These are phyloP conservation scores for Rhinoptilus africanus DNA, from an alignment of 2,113 vertebrate species.

Conservation along the genomic window DNA sequence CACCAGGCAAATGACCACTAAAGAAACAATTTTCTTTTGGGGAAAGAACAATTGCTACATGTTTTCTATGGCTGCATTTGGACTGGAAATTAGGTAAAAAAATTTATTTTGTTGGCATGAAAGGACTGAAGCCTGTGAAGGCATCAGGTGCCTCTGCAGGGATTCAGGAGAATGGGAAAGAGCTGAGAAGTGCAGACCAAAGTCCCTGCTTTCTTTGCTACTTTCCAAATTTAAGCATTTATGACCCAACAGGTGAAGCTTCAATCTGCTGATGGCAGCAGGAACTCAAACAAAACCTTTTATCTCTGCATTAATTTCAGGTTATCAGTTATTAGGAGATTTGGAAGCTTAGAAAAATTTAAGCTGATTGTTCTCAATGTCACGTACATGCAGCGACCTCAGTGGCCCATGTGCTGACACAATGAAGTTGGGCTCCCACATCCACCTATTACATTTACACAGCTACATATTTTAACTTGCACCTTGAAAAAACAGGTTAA, in stretches of 20 bases:
- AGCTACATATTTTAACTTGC: background rate
- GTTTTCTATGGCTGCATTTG: background rate
- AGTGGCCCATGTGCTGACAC: fast-evolving
- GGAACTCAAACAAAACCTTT: background rate
- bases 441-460: background rate
- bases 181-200: background rate
- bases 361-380: background rate
- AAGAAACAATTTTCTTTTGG: no score
- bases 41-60: background rate
- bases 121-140: background rate
- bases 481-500: background rate
- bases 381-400: fast-evolving
- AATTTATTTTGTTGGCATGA: background rate
- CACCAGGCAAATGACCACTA: background rate
- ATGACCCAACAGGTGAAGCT: background rate
- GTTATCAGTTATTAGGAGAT: background rate
- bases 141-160: background rate
- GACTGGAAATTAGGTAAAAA: background rate
- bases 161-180: background rate
- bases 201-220: background rate
- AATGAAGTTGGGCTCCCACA: background rate
- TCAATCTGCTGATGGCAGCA: background rate
- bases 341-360: background rate
- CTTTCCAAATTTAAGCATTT: background rate
- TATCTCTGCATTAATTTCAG: background rate